phyloP scores from a whole-genome alignment of 2,113 vertebrate species.

The Sinocyclocheilus anophthalmus region DNA sequence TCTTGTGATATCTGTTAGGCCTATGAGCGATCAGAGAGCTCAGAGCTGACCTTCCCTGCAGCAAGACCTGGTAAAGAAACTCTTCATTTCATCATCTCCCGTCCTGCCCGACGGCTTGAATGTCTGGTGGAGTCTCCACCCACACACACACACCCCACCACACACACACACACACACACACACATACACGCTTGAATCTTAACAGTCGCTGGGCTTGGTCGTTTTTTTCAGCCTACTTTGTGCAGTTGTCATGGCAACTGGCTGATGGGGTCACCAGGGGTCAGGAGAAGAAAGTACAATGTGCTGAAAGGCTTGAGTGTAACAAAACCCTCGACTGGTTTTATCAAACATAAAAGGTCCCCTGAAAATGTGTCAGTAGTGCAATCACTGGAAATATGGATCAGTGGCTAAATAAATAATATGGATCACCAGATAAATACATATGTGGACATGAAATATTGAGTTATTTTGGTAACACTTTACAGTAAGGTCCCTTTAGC shows the following conservation, averaged over 20 bases:
- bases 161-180: constrained; percentile 32
- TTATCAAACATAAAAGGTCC: background rate
- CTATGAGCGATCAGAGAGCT: constrained; percentile 89
- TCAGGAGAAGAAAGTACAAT: constrained; percentile 55
- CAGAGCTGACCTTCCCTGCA: constrained; percentile 90
- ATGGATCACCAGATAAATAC: background rate
- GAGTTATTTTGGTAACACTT: background rate
- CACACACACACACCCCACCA: constrained; percentile 34
- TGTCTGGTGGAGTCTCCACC: constrained; percentile 81
- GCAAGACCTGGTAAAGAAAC: constrained; percentile 91
- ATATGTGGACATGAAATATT: background rate
- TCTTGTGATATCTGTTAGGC: constrained; percentile 72
- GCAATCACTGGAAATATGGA: background rate
- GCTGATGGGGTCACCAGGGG: constrained; percentile 67
- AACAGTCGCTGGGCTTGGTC: constrained; percentile 25
- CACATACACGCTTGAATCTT: constrained; percentile 30
- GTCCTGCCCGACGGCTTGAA: constrained; percentile 88
- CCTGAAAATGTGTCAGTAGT: background rate
- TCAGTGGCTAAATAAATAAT: background rate
- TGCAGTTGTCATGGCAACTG: constrained; percentile 62
- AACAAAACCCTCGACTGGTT: background rate
- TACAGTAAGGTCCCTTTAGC: no score
- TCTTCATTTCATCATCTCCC: constrained; percentile 93
- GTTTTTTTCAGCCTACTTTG: constrained; percentile 24
- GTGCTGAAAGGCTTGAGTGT: background rate